A percentile compares a stretch with the other conserved stretches of the same genome.
Conservation (phyloP, 64 coral and sea anemone genomes). For the Actinia equina region DNA sequence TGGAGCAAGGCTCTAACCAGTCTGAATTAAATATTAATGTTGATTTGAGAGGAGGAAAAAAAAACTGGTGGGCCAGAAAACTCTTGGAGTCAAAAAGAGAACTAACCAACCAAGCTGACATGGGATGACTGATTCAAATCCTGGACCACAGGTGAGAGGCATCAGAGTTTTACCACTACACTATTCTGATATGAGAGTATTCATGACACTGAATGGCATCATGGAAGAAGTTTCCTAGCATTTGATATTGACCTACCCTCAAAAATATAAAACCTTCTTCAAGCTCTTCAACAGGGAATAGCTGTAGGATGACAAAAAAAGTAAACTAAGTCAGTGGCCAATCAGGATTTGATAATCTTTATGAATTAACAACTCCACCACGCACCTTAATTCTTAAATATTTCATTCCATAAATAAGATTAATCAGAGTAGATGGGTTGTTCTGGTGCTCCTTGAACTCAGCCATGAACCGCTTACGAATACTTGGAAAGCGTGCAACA, state of each 20-base stretch:
- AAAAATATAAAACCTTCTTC: constrained; percentile 94
- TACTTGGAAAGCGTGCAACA: constrained; percentile 71
- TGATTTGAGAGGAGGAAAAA: too few species aligned
- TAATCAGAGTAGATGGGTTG: constrained; percentile 66
- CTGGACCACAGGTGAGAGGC: too few species aligned
- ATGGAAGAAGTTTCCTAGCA: neutral
- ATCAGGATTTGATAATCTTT: too few species aligned
- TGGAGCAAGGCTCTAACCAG: too few species aligned
- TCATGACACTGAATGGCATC: too few species aligned
- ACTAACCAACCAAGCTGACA: too few species aligned
- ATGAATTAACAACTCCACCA: neutral
- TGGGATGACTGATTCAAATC: too few species aligned
- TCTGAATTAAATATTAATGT: too few species aligned
- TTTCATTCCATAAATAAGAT: constrained; percentile 99
- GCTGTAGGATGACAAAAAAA: constrained; percentile 42
- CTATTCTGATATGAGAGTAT: too few species aligned
- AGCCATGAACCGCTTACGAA: constrained; percentile 77
- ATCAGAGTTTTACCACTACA: too few species aligned
- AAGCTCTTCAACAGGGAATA: constrained; percentile 92
- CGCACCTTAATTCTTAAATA: constrained; percentile 99
- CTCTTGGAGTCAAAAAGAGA: too few species aligned
- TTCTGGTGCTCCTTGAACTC: constrained; percentile 88
- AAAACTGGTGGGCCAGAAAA: too few species aligned
- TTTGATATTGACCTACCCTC: constrained; percentile 48
- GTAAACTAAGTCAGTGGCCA: neutral